Conservation (phyloP, 2,797 vertebrate species). For the Tapirus indicus region DNA sequence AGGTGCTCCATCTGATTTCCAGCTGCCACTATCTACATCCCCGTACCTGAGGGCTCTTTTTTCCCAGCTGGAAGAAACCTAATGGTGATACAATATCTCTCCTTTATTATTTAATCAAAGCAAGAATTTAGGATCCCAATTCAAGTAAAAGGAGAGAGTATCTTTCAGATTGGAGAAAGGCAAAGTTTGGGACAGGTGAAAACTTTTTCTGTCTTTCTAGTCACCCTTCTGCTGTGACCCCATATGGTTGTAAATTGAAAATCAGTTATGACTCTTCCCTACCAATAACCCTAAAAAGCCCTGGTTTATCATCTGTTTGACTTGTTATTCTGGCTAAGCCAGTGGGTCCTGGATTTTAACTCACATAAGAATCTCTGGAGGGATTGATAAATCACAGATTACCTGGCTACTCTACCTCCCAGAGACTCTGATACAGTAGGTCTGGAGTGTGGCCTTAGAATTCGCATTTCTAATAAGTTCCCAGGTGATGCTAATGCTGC, state of each 20-base stretch:
- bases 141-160: not conserved
- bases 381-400: not conserved
- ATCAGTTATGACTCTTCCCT: not conserved
- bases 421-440: not conserved
- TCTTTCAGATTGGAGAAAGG: not conserved
- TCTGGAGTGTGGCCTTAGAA: not conserved
- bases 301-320: not conserved
- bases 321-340: not conserved
- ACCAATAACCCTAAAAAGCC: not conserved
- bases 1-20: not conserved
- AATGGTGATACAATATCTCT: not conserved
- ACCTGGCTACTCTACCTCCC: fast-evolving
- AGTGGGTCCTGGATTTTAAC: not conserved
- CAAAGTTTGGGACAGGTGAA: not conserved
- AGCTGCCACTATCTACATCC: not conserved
- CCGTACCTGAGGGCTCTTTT: not conserved
- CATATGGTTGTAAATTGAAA: not conserved
- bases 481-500: not conserved
- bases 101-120: not conserved
- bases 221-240: not conserved
- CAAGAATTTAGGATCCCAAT: not conserved
- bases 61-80: not conserved
- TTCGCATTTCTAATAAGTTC: not conserved
- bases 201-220: not conserved
- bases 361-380: not conserved